phyloP scores from a whole-genome alignment of 2,113 vertebrate genomes.

The Lepus timidus region DNA sequence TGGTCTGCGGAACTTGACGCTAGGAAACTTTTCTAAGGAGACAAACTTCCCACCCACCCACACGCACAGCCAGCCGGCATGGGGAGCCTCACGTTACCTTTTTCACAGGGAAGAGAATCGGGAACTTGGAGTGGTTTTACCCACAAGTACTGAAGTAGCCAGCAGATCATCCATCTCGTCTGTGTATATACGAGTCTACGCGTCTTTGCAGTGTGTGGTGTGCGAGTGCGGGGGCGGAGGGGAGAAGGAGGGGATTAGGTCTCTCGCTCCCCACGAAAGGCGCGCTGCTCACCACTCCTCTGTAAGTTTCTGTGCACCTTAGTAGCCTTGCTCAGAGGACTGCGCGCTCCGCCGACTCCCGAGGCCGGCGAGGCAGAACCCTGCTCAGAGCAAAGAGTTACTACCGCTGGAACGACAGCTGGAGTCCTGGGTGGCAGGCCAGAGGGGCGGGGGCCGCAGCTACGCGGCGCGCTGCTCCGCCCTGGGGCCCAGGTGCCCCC shows the following conservation, averaged over 20 bases:
- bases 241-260: not conserved
- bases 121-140: not conserved
- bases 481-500: accelerated
- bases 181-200: not conserved
- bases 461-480: accelerated
- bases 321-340: accelerated
- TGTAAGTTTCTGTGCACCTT: accelerated
- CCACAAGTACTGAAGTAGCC: not conserved
- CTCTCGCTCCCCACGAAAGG: accelerated
- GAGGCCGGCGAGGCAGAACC: not conserved
- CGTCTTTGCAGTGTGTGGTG: not conserved
- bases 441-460: accelerated
- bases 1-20: not conserved
- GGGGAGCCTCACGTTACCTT: not conserved
- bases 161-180: not conserved
- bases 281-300: not conserved
- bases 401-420: not conserved
- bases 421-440: accelerated
- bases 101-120: not conserved
- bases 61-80: not conserved
- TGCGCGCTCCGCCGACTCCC: not conserved
- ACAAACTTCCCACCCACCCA: not conserved
- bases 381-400: not conserved
- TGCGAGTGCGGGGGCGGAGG: accelerated
- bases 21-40: not conserved